Evolutionary conservation across 2,888 invertebrate species (phyloP).

Genomic region (Drosophila mimica): DNA sequence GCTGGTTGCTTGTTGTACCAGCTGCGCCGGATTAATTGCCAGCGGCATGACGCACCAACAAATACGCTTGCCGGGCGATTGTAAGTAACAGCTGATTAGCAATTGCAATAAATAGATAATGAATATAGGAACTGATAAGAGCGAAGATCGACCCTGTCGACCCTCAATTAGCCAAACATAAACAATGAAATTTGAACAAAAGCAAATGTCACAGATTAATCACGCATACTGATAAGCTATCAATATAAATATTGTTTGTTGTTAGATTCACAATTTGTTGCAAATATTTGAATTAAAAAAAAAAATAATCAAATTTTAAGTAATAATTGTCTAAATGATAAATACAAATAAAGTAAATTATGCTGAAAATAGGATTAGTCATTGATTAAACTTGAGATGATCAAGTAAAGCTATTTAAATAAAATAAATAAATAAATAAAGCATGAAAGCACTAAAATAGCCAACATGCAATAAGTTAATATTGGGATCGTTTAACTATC

Average conservation of each 20-base stretch:
- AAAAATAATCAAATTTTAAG: background rate
- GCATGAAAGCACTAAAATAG: background rate
- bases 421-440: no score
- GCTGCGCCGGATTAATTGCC: background rate
- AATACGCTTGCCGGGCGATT: background rate
- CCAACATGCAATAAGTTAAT: background rate
- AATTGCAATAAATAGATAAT: background rate
- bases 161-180: background rate
- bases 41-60: slow-evolving; percentile 3
- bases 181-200: background rate
- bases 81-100: slow-evolving; percentile 12
- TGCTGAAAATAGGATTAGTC: background rate
- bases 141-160: background rate
- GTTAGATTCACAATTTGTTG: background rate
- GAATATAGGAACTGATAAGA: slow-evolving; percentile 11
- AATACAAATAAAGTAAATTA: background rate
- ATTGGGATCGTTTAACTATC: background rate
- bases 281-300: background rate
- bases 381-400: background rate
- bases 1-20: background rate
- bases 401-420: background rate
- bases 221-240: background rate
- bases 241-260: background rate
- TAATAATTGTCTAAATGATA: background rate
- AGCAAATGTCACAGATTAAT: background rate